Conservation (phyloP, 2,888 invertebrate species). For the Xestoiulus laeticollis region DNA sequence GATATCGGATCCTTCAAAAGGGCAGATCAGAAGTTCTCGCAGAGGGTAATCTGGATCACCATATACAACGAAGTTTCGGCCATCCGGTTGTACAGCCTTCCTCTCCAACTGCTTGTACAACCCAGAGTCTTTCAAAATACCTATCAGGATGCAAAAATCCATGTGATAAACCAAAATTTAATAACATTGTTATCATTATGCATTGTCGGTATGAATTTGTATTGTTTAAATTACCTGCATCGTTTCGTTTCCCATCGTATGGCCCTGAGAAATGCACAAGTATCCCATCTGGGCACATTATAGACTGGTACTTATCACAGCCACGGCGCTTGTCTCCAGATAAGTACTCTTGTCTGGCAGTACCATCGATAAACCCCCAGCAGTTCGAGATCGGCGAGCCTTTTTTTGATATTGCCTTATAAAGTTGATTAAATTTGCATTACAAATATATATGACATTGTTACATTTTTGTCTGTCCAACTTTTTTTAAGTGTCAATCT, state of each 20-base stretch:
- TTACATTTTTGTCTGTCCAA: too few relatives aligned
- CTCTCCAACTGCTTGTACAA: constrained; percentile 2
- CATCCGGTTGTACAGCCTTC: neutral
- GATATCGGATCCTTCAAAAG: neutral
- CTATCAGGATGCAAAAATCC: too few relatives aligned
- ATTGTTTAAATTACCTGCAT: constrained; percentile 50
- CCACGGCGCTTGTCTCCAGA: neutral
- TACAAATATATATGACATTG: too few relatives aligned
- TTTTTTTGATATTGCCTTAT: too few relatives aligned
- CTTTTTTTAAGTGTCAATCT: too few relatives aligned
- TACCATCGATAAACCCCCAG: neutral
- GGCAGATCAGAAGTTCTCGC: neutral
- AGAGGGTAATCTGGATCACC: constrained; percentile 48
- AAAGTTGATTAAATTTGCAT: too few relatives aligned
- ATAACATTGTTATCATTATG: too few relatives aligned
- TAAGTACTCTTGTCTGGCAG: neutral
- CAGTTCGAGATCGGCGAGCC: neutral
- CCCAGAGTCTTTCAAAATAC: constrained; percentile 49
- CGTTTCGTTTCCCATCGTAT: constrained; percentile 54
- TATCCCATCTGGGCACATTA: constrained; percentile 55
- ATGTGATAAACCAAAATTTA: too few relatives aligned
- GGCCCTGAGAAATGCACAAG: constrained; percentile 55
- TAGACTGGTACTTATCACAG: neutral
- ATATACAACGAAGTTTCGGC: constrained; percentile 40
- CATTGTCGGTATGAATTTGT: too few relatives aligned